phyloP scores from a whole-genome alignment of 2,797 vertebrate genomes.

The Tapirus indicus region DNA sequence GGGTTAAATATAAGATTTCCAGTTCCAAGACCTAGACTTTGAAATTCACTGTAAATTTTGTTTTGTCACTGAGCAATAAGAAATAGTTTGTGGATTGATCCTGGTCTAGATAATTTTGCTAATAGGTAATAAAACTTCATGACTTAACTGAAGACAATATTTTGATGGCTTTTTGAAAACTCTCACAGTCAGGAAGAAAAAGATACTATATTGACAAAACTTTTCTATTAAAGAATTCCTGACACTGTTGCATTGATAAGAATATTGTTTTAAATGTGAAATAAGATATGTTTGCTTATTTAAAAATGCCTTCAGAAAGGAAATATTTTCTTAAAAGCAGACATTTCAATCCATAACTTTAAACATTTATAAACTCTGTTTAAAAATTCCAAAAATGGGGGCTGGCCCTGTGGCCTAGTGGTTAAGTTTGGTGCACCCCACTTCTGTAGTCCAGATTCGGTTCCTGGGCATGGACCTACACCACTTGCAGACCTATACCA shows the following conservation, averaged over 20 bases:
- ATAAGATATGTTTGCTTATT: not conserved
- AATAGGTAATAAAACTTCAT: not conserved
- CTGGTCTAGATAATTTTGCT: not conserved
- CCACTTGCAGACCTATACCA: too few relatives aligned
- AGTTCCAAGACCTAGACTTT: not conserved
- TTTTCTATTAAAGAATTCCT: not conserved
- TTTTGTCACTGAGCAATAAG: not conserved
- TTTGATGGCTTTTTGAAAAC: not conserved
- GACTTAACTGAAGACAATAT: not conserved
- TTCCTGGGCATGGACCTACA: too few relatives aligned
- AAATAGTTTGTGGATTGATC: not conserved
- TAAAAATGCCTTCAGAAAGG: not conserved
- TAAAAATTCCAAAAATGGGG: not conserved
- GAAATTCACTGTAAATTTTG: not conserved
- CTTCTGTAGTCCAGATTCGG: too few relatives aligned
- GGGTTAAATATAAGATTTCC: not conserved
- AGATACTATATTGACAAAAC: not conserved
- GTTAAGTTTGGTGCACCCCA: too few relatives aligned
- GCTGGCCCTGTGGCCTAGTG: too few relatives aligned
- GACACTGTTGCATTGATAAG: not conserved
- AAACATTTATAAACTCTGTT: not conserved
- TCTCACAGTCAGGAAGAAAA: not conserved
- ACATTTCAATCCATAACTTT: not conserved
- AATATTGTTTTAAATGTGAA: not conserved
- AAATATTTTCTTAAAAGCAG: not conserved